These are phyloP conservation scores for Leptinotarsa peninsularis DNA, from an alignment of 2,888 invertebrate genomes.

Conservation along the genomic window DNA sequence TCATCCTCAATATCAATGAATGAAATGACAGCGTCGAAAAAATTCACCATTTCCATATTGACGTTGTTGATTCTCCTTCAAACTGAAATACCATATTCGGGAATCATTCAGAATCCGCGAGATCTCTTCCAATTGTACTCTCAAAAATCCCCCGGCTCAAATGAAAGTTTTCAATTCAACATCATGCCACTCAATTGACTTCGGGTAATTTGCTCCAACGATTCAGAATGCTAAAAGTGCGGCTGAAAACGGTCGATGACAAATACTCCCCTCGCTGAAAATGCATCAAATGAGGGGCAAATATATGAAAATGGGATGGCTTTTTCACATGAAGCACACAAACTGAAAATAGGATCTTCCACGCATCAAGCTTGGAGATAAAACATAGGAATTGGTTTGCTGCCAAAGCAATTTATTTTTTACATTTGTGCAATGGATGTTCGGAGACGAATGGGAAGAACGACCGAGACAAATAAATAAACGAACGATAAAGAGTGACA, in stretches of 20 bases:
- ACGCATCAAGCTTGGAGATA: conserved; percentile 60
- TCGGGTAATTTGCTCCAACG: conserved; percentile 42
- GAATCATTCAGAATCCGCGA: conserved; percentile 8
- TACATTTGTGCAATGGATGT: conserved; percentile 34
- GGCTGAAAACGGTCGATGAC: conserved; percentile 48
- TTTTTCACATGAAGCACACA: conserved; percentile 62
- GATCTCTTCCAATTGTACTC: neutral
- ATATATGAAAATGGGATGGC: conserved; percentile 65
- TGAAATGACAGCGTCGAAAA: too few relatives aligned
- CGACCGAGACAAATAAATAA: conserved; percentile 9
- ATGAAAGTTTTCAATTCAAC: conserved; percentile 38
- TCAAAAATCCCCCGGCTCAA: neutral
- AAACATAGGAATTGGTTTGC: conserved; percentile 65
- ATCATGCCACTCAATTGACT: conserved; percentile 36
- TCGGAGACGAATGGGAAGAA: neutral
- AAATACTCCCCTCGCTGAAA: conserved; percentile 49
- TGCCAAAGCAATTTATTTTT: conserved; percentile 54
- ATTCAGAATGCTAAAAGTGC: conserved; percentile 41
- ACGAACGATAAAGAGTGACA: conserved; percentile 20
- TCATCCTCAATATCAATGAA: too few relatives aligned
- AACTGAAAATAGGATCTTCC: conserved; percentile 60
- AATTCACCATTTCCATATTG: too few relatives aligned
- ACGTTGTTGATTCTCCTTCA: neutral
- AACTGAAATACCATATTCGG: neutral
- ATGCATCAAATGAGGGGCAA: conserved; percentile 62